Conservation (phyloP, 1,140 invertebrate genomes). For the Caenorhabditis inopinata region DNA sequence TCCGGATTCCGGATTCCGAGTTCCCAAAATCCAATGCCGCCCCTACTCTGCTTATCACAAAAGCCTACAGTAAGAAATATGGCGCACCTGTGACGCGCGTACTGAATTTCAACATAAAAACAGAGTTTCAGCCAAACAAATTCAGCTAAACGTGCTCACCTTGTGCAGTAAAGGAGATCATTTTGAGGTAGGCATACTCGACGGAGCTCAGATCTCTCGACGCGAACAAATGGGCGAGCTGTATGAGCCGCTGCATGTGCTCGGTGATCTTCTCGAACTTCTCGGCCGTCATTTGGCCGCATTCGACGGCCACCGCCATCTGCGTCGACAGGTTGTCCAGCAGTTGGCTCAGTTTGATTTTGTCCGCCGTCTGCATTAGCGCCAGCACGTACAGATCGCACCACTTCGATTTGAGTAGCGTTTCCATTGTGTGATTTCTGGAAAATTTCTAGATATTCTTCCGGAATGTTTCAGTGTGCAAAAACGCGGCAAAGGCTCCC, state of each 20-base stretch:
- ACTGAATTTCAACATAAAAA: no score
- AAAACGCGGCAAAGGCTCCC: no score
- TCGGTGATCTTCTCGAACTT: constrained; percentile 68
- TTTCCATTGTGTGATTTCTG: constrained; percentile 78
- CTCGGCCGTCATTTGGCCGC: constrained; percentile 57
- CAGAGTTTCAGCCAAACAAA: no score
- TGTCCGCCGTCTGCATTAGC: constrained; percentile 81
- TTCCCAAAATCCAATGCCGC: no score
- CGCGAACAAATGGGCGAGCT: constrained; percentile 73
- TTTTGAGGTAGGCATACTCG: constrained; percentile 87
- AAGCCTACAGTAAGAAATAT: no score
- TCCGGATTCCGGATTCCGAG: no score
- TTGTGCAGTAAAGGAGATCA: constrained; percentile 73
- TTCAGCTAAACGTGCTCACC: no score
- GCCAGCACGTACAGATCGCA: constrained; percentile 87
- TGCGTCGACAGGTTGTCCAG: constrained; percentile 78
- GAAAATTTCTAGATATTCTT: no score
- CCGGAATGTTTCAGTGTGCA: no score
- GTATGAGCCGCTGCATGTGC: constrained; percentile 80
- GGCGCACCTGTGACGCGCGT: no score
- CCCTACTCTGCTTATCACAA: no score
- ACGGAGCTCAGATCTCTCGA: constrained; percentile 77
- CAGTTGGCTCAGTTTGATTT: constrained; percentile 79
- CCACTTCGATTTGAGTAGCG: constrained; percentile 83
- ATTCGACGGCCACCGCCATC: constrained; percentile 67